Evolutionary conservation across 2,888 invertebrate species (phyloP).

Genomic region (Masnerella sp.): DNA sequence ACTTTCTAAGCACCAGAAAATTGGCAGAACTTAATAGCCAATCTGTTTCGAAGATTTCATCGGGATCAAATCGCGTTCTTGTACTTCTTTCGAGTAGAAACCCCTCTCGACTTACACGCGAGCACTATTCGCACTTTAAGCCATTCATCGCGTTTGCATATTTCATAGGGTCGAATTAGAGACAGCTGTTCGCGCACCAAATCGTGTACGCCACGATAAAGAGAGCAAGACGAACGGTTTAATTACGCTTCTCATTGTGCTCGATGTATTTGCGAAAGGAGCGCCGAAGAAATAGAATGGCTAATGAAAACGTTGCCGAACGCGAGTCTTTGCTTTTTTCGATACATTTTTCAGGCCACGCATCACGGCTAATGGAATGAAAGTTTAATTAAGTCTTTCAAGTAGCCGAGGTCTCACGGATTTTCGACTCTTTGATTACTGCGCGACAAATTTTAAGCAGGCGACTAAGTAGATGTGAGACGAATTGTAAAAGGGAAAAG

Average conservation of each 20-base stretch:
- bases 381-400: slow-evolving; percentile 34
- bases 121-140: slow-evolving; percentile 50
- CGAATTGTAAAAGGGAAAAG: no score
- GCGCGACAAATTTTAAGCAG: no score
- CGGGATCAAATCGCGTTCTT: slow-evolving; percentile 28
- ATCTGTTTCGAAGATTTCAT: slow-evolving; percentile 34
- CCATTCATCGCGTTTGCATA: slow-evolving; percentile 59
- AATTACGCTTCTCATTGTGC: slow-evolving; percentile 57
- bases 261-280: slow-evolving; percentile 47
- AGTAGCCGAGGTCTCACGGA: slow-evolving; percentile 4
- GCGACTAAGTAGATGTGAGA: no score
- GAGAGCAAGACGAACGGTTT: slow-evolving; percentile 54
- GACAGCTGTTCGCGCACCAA: slow-evolving; percentile 57
- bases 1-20: no score
- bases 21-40: not conserved
- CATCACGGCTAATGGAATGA: slow-evolving; percentile 21
- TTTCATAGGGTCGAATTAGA: slow-evolving; percentile 60
- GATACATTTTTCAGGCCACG: slow-evolving; percentile 22
- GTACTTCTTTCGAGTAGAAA: slow-evolving; percentile 19
- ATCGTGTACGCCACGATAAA: slow-evolving; percentile 49
- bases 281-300: slow-evolving; percentile 52
- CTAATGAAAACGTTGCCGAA: slow-evolving; percentile 45
- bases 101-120: slow-evolving; percentile 40
- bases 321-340: slow-evolving; percentile 19
- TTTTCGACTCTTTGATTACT: no score